A percentile compares a stretch with the other conserved stretches of the same genome.
Evolutionary conservation across 2,888 invertebrate genomes (phyloP).

Genomic region (Endotricha flammealis): DNA sequence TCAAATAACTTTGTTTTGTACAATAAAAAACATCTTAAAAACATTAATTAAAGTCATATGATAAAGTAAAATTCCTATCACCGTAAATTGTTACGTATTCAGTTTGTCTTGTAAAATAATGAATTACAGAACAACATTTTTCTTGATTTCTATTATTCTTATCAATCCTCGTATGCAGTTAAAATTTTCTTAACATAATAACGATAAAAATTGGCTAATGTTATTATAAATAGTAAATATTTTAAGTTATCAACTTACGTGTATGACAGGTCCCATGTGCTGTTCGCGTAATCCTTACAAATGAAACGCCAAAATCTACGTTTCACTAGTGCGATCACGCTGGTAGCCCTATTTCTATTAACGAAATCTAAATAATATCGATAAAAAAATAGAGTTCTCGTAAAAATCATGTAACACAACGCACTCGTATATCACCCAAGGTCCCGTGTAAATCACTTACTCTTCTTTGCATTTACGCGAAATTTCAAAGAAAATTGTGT

Average conservation of each 20-base stretch:
- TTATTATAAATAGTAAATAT: slow-evolving; percentile 8
- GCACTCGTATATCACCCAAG: slow-evolving; percentile 62
- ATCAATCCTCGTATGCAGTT: too few relatives aligned
- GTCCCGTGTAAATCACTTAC: slow-evolving; percentile 60
- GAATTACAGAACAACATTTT: too few relatives aligned
- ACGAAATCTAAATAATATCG: slow-evolving; percentile 36
- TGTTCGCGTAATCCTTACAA: slow-evolving; percentile 66
- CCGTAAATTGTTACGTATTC: too few relatives aligned
- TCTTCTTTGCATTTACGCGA: slow-evolving; percentile 74
- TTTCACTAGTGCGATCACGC: slow-evolving; percentile 67
- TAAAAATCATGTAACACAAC: slow-evolving; percentile 58
- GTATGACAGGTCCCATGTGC: slow-evolving; percentile 39
- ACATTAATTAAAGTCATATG: too few relatives aligned
- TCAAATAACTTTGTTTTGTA: slow-evolving; percentile 8
- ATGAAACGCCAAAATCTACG: slow-evolving; percentile 52
- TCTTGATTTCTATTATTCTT: too few relatives aligned
- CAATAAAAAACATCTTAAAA: too few relatives aligned
- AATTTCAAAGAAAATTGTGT: slow-evolving; percentile 73
- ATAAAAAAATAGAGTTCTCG: slow-evolving; percentile 47
- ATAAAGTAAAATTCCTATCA: too few relatives aligned
- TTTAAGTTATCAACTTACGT: slow-evolving; percentile 31
- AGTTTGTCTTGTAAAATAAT: too few relatives aligned
- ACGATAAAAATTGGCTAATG: not conserved
- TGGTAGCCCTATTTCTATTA: slow-evolving; percentile 40
- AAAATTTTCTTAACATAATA: too few relatives aligned